phyloP scores from a whole-genome alignment of 1,140 invertebrate genomes.

The Lasioglossum albipes region DNA sequence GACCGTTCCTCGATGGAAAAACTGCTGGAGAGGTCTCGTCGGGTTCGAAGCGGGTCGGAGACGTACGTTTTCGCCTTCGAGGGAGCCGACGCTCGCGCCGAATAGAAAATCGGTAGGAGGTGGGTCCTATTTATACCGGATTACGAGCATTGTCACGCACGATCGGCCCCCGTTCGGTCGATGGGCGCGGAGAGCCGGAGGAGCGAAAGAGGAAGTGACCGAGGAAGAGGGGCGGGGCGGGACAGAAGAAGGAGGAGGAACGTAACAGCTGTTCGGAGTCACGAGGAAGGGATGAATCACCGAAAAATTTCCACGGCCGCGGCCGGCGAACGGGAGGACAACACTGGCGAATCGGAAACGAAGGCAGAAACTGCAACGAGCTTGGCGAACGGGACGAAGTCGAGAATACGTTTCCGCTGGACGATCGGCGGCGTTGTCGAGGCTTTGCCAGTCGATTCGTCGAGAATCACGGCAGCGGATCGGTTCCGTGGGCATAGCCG shows the following conservation, averaged over 20 bases:
- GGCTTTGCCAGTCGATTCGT: too few species aligned
- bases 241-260: neutral
- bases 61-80: too few species aligned
- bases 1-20: too few species aligned
- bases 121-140: conserved; percentile 43
- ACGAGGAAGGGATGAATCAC: conserved; percentile 71
- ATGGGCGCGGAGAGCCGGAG: neutral
- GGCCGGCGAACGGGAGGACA: neutral
- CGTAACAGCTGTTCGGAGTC: conserved; percentile 58
- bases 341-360: too few species aligned
- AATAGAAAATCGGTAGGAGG: conserved; percentile 10
- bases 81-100: neutral
- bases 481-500: neutral
- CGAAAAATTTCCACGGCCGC: conserved; percentile 69
- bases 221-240: neutral
- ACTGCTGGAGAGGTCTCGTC: neutral
- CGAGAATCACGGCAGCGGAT: neutral
- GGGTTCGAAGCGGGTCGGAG: neutral
- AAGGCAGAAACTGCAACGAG: too few species aligned
- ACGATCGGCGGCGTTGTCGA: neutral
- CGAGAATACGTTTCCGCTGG: neutral
- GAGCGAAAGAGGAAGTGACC: neutral
- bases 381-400: too few species aligned
- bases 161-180: conserved; percentile 2
- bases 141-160: conserved; percentile 27